Percentiles rank a stretch among this genome's conserved stretches.
Evolutionary conservation across 2,113 vertebrate species (phyloP).

Genomic region (Rhinogobius similis): DNA sequence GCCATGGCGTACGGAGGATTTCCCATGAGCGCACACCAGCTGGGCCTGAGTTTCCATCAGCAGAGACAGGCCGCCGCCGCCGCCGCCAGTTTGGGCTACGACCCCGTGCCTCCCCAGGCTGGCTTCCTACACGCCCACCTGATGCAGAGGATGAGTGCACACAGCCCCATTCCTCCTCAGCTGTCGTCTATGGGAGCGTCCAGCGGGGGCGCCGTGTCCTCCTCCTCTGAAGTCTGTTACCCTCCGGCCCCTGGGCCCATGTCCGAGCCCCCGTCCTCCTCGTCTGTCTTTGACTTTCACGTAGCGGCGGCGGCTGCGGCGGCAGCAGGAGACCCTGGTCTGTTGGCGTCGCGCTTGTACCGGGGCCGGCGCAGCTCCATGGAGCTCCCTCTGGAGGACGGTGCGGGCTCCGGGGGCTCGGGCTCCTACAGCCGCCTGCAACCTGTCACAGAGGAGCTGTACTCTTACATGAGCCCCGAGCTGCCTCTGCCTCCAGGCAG

Average conservation of each 20-base stretch:
- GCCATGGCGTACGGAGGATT: conserved; percentile 77
- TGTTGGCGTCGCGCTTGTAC: conserved; percentile 80
- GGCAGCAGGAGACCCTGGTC: conserved; percentile 73
- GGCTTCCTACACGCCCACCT: conserved; percentile 81
- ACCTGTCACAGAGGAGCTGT: conserved; percentile 93
- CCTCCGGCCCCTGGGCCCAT: conserved; percentile 76
- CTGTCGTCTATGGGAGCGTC: conserved; percentile 49
- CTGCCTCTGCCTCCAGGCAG: conserved; percentile 81
- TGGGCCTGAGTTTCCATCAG: conserved; percentile 76
- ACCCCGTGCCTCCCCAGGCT: conserved; percentile 78
- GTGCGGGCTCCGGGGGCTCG: conserved; percentile 63
- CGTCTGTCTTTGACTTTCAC: conserved; percentile 92
- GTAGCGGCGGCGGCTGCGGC: conserved; percentile 76
- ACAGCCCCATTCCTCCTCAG: conserved; percentile 55
- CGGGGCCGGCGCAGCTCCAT: conserved; percentile 83
- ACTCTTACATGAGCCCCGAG: conserved; percentile 80
- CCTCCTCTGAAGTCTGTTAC: conserved; percentile 69
- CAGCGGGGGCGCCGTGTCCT: conserved; percentile 21
- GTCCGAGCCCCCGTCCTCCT: conserved; percentile 68
- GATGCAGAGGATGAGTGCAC: conserved; percentile 66
- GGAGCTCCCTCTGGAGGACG: conserved; percentile 88
- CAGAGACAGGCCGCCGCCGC: conserved; percentile 79
- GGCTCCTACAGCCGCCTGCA: conserved; percentile 83
- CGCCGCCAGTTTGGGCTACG: conserved; percentile 83
- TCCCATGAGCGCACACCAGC: conserved; percentile 73